These are phyloP conservation scores for Drosophila buzzatii DNA, from an alignment of 2,888 invertebrate genomes.

Conservation along the genomic window DNA sequence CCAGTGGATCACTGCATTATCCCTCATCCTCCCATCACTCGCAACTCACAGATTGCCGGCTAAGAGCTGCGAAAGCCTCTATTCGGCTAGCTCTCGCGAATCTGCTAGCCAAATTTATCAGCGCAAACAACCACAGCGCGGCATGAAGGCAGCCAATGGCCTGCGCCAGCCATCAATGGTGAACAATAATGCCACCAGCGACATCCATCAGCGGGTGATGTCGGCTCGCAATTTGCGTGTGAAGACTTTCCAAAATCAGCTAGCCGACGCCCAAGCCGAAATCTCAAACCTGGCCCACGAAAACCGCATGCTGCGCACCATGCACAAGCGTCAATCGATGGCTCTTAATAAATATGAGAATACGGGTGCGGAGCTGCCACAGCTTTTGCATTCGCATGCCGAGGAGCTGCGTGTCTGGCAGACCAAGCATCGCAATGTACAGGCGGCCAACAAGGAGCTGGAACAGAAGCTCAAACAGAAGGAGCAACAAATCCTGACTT, in stretches of 20 bases:
- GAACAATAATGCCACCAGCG: slow-evolving; percentile 81
- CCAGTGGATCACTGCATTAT: slow-evolving; percentile 1
- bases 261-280: slow-evolving; percentile 92
- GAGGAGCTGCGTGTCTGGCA: slow-evolving; percentile 92
- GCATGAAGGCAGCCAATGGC: slow-evolving; percentile 39
- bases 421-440: slow-evolving; percentile 89
- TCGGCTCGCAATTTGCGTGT: slow-evolving; percentile 91
- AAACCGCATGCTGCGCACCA: slow-evolving; percentile 90
- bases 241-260: slow-evolving; percentile 92
- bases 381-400: slow-evolving; percentile 89
- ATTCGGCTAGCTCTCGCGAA: slow-evolving; percentile 84
- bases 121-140: slow-evolving; percentile 62
- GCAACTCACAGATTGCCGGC: slow-evolving; percentile 70
- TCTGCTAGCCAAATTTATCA: slow-evolving; percentile 81
- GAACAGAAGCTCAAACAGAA: slow-evolving; percentile 89
- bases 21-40: slow-evolving; percentile 6
- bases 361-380: slow-evolving; percentile 91
- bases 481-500: slow-evolving; percentile 88
- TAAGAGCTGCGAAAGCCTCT: slow-evolving; percentile 85
- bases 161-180: slow-evolving; percentile 74
- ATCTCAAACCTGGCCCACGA: slow-evolving; percentile 90
- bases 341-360: slow-evolving; percentile 92
- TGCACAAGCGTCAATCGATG: slow-evolving; percentile 92
- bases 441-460: slow-evolving; percentile 88
- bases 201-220: slow-evolving; percentile 88